Base-by-base conservation (phyloP, 2,797 vertebrate species). In the Sternarchorhynchus goeldii region DNA sequence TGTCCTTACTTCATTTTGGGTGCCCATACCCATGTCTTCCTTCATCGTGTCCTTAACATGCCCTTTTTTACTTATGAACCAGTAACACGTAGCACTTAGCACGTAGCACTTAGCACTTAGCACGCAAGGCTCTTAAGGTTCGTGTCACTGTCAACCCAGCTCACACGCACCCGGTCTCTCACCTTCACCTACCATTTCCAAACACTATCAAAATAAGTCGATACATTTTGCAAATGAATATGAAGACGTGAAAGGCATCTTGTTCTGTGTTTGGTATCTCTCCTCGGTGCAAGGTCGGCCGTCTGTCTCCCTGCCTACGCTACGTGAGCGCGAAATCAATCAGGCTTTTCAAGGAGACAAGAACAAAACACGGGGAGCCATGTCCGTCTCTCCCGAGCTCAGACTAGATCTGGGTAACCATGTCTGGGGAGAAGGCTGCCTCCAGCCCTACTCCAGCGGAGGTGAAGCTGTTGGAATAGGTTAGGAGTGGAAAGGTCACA, bases 401-500 rank as follows among this genome's bases (percentile, higher is more conserved):
- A 57, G 21, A 60, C 16, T 45, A 36, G 50, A 59, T 64, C 65
- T 25, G 45, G 56, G 73, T 72, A 64, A 65, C 79, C 17, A 55
- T 25, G 62, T 41, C 67, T 53, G 57, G 32, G 67, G 55, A 80
- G 65, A 85, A 88, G 84, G 79, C 85, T 84, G 83, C 83, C 87
- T 85, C 83, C 45, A 66, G 88, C 89, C 90, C 88, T 20, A 58
- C 63, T 90, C 87, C 88, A 89, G 88, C 89, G 66, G 77, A 87
- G 83, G 87, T 85, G 87, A 85, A 83, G 84, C 78, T 85, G 87
- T 87, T 90, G n/a, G 41, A 73, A 58, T 90, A 88, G 87, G 88
- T 88, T 90, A 90, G 91, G 85, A 82, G 84, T 89, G 66, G 86
- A 91, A 93, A 93, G 93, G 91, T 93, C 91, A 92, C 84, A 85